A percentile compares a stretch with the other conserved stretches of the same genome.
phyloP scores from a whole-genome alignment of 2,113 vertebrate species.

The Cnemophilus loriae region DNA sequence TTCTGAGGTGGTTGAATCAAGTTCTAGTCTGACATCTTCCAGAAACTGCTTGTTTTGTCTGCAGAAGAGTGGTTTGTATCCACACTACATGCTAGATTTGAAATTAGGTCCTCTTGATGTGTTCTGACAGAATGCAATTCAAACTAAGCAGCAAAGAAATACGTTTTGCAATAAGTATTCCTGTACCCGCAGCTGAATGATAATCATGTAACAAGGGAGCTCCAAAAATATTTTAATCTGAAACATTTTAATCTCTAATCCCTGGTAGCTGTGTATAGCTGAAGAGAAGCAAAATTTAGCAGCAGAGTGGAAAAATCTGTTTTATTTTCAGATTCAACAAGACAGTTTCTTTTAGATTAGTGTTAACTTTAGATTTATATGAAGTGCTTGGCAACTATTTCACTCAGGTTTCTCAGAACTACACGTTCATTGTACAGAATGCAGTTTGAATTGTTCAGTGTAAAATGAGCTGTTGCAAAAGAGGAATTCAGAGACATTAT shows the following conservation, averaged over 20 bases:
- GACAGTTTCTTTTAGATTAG: neutral
- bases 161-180: neutral
- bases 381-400: neutral
- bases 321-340: neutral
- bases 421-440: neutral
- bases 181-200: neutral
- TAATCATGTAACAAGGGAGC: neutral
- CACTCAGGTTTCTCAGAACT: neutral
- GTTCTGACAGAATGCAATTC: neutral
- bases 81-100: neutral
- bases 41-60: neutral
- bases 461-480: neutral
- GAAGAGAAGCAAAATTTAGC: neutral
- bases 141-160: neutral
- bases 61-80: neutral
- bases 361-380: neutral
- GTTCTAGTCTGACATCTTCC: neutral
- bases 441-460: neutral
- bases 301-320: neutral
- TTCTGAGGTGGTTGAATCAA: neutral
- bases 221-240: neutral
- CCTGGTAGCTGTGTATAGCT: neutral
- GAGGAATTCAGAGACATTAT: neutral
- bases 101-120: neutral
- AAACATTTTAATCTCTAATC: constrained; percentile 33